phyloP scores from a whole-genome alignment of 1,140 invertebrate genomes.

The Cydia fagiglandana region DNA sequence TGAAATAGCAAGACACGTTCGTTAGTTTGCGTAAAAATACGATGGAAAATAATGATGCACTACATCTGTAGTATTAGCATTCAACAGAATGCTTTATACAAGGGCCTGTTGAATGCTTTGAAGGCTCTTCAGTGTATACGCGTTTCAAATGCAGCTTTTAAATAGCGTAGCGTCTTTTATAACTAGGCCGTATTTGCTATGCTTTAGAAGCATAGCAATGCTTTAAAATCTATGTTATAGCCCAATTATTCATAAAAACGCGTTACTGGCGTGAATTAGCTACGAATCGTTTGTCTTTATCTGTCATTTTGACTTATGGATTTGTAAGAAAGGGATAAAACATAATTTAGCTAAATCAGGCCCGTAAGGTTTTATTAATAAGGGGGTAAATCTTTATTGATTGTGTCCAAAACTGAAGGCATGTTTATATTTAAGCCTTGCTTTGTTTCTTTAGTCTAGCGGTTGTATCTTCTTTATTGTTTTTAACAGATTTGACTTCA shows the following conservation, averaged over 20 bases:
- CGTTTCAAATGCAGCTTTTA: background rate
- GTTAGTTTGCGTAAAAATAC: no score
- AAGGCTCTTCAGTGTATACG: background rate
- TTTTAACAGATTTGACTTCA: constrained; percentile 59
- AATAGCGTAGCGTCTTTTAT: background rate
- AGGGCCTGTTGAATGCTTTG: no score
- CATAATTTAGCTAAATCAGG: no score
- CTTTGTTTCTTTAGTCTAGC: constrained; percentile 9
- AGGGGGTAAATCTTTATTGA: background rate
- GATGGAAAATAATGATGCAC: no score
- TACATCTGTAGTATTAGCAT: background rate
- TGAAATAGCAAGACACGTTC: no score
- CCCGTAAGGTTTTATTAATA: no score
- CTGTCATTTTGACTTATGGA: no score
- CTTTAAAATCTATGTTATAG: background rate
- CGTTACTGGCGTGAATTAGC: no score
- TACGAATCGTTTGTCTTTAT: no score
- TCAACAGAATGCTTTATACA: no score
- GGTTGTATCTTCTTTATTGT: constrained; percentile 57
- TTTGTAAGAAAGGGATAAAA: no score
- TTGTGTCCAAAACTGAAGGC: constrained; percentile 16
- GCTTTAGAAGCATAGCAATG: constrained; percentile 7
- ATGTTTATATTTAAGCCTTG: constrained; percentile 7
- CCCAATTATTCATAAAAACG: background rate
- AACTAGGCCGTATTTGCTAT: background rate